These are phyloP conservation scores for Myiotriccus ornatus DNA, from an alignment of 2,797 vertebrate species.

Conservation along the genomic window DNA sequence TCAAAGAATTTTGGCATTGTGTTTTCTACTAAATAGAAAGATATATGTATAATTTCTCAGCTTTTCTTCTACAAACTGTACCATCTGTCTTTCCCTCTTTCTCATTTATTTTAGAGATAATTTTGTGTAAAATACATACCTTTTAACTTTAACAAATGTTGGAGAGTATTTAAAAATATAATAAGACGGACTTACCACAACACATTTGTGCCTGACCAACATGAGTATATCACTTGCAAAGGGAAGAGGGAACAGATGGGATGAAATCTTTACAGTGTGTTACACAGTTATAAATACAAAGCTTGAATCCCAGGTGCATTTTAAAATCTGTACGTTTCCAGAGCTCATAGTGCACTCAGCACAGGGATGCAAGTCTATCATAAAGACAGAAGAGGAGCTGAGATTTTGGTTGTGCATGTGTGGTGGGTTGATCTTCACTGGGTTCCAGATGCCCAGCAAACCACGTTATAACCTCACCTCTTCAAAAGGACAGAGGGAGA, in stretches of 20 bases:
- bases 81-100: conserved; percentile 29
- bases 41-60: conserved; percentile 49
- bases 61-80: conserved; percentile 44
- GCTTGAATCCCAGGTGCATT: not conserved
- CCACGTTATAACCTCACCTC: accelerated
- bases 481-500: not conserved
- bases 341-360: not conserved
- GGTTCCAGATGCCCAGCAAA: not conserved
- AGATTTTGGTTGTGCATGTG: not conserved
- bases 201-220: not conserved
- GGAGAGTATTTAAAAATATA: not conserved
- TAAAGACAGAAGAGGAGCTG: not conserved
- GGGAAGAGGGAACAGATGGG: not conserved
- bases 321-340: not conserved
- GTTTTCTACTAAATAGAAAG: conserved; percentile 42
- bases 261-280: not conserved
- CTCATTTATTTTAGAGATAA: not conserved
- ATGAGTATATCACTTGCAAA: not conserved
- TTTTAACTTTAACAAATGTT: not conserved
- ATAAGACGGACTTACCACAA: not conserved
- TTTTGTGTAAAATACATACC: not conserved
- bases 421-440: not conserved
- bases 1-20: conserved; percentile 57
- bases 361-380: not conserved
- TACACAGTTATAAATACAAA: not conserved